phyloP scores from a whole-genome alignment of 2,113 vertebrate genomes.

The Sylvia atricapilla region DNA sequence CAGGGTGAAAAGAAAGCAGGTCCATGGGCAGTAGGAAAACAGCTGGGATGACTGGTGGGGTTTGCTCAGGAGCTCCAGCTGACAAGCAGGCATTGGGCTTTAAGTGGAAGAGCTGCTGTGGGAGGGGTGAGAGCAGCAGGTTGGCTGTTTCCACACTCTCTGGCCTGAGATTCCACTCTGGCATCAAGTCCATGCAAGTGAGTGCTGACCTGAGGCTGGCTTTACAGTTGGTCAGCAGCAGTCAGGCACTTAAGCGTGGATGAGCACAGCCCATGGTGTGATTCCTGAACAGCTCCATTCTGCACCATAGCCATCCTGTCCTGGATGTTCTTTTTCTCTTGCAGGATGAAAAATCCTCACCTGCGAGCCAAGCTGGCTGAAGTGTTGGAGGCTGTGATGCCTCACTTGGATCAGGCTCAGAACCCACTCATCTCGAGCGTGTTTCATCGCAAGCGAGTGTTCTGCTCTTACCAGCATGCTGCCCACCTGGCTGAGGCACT shows the following conservation, averaged over 20 bases:
- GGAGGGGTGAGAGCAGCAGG: background rate
- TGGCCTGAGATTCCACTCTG: background rate
- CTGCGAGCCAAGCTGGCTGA: slow-evolving; percentile 95
- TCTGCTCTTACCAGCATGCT: slow-evolving; percentile 86
- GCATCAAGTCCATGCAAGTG: accelerated
- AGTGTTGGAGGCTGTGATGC: slow-evolving; percentile 97
- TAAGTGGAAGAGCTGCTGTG: background rate
- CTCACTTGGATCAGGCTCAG: slow-evolving; percentile 86
- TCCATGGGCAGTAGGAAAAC: background rate
- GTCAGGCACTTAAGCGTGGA: accelerated
- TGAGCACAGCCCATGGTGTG: background rate
- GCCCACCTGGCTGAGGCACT: slow-evolving; percentile 90
- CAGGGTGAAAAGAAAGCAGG: background rate
- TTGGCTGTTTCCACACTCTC: background rate
- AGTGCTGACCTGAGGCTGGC: background rate
- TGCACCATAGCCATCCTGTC: background rate
- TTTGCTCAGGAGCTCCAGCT: background rate
- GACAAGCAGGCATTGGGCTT: background rate
- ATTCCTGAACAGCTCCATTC: background rate
- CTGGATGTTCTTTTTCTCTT: background rate
- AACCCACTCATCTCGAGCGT: slow-evolving; percentile 81
- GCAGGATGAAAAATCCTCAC: slow-evolving; percentile 97
- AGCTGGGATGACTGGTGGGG: background rate
- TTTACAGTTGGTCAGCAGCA: background rate
- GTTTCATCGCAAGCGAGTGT: slow-evolving; percentile 92